Conservation (phyloP, 2,113 vertebrate genomes). For the Tragulus kanchil region DNA sequence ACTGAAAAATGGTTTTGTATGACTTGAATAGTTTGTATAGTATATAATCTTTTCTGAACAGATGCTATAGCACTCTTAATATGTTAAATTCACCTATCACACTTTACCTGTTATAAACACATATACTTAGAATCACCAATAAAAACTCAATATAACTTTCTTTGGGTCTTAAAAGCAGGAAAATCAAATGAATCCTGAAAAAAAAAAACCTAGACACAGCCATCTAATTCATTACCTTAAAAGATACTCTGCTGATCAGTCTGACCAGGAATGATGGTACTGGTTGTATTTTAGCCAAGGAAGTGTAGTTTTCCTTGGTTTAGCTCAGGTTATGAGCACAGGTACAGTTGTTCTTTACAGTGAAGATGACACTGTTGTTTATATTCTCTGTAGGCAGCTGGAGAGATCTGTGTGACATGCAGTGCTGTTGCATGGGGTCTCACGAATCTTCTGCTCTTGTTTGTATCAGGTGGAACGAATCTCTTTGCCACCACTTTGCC, state of each 20-base stretch:
- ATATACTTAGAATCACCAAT: constrained; percentile 76
- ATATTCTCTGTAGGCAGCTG: constrained; percentile 59
- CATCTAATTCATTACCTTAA: constrained; percentile 70
- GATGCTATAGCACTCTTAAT: constrained; percentile 82
- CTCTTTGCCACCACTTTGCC: constrained; percentile 81
- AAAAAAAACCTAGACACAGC: constrained; percentile 55
- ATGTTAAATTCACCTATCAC: constrained; percentile 78
- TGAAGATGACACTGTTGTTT: constrained; percentile 38
- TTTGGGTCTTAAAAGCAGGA: constrained; percentile 81
- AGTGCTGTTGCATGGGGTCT: constrained; percentile 60
- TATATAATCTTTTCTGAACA: constrained; percentile 80
- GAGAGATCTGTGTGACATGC: constrained; percentile 61
- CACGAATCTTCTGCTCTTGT: constrained; percentile 54
- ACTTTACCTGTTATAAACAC: constrained; percentile 77
- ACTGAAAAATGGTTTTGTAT: constrained; percentile 88
- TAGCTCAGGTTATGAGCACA: constrained; percentile 55
- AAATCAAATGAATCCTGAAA: constrained; percentile 74
- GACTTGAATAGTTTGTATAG: constrained; percentile 84
- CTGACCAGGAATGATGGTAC: constrained; percentile 60
- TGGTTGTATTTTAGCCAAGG: constrained; percentile 67
- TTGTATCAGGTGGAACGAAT: constrained; percentile 52
- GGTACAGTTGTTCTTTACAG: constrained; percentile 59
- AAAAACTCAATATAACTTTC: constrained; percentile 71
- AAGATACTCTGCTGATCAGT: constrained; percentile 58
- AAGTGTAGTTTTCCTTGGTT: constrained; percentile 62